Percentiles rank a stretch among this genome's conserved stretches.
phyloP scores from a whole-genome alignment of 2,113 vertebrate species.

The Oceanites oceanicus region DNA sequence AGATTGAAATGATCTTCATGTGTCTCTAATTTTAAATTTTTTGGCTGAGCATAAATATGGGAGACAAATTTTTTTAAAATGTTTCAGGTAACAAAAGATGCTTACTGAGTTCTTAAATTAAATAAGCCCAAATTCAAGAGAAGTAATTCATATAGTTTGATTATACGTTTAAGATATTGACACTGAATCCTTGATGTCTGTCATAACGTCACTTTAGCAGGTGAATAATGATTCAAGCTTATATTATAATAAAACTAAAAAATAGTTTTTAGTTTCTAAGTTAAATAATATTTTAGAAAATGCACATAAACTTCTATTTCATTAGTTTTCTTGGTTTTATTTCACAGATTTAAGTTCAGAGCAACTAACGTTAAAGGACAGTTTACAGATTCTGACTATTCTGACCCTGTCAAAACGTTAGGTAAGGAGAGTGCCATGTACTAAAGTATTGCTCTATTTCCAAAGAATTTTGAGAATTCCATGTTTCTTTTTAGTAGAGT shows the following conservation, averaged over 20 bases:
- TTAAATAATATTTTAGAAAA: neutral
- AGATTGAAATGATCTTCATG: neutral
- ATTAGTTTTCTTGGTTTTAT: constrained; percentile 22
- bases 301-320: neutral
- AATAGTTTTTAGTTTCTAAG: neutral
- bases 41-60: neutral
- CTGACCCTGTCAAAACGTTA: constrained; percentile 87
- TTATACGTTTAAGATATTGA: neutral
- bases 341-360: constrained; percentile 92
- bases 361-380: constrained; percentile 89
- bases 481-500: neutral
- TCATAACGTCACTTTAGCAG: neutral
- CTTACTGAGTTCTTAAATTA: neutral
- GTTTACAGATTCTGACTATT: constrained; percentile 95
- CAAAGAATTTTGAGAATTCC: neutral
- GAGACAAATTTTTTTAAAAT: neutral
- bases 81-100: neutral
- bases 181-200: neutral
- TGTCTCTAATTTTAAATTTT: neutral
- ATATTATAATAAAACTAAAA: neutral
- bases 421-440: constrained; percentile 74
- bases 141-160: neutral
- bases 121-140: neutral
- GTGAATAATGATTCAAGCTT: neutral
- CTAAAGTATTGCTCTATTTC: neutral